Conservation (phyloP, 2,888 invertebrate species). For the Orthonychiurus folsomi region DNA sequence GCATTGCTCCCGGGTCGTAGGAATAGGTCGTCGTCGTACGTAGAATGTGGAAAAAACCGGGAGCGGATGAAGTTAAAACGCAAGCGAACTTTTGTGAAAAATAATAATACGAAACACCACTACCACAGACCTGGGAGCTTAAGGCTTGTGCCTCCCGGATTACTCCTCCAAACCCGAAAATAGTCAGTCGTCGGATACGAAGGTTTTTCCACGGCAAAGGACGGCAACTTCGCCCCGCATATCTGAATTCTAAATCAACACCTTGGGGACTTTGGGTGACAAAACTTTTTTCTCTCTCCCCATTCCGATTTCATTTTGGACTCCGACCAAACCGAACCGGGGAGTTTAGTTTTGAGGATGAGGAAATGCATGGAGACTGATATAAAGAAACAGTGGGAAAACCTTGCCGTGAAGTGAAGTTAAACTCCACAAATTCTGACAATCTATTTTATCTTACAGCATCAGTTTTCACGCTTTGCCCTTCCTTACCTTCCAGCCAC, state of each 20-base stretch:
- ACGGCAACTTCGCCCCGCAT: conserved; percentile 14
- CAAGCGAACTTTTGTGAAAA: conserved; percentile 10
- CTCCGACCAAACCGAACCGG: conserved; percentile 15
- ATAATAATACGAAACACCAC: conserved; percentile 22
- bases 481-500: not conserved
- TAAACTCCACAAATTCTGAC: conserved; percentile 8
- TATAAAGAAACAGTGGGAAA: no score
- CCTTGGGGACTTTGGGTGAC: conserved; percentile 29
- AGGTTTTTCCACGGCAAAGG: not conserved
- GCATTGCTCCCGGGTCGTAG: no score
- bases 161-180: conserved; percentile 17
- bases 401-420: not conserved
- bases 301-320: conserved; percentile 14
- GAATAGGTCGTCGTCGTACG: no score
- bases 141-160: conserved; percentile 28
- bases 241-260: conserved; percentile 38
- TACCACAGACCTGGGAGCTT: conserved; percentile 9
- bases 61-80: not conserved
- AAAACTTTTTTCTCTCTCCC: conserved; percentile 23
- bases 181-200: conserved; percentile 19
- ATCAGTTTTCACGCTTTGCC: not conserved
- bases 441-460: conserved; percentile 9
- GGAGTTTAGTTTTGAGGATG: no score
- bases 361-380: no score
- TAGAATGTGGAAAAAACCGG: conserved; percentile 5